Conservation (phyloP, 30 jellyfish, hydroid and myxozoan species). For the Clytia hemisphaerica region DNA sequence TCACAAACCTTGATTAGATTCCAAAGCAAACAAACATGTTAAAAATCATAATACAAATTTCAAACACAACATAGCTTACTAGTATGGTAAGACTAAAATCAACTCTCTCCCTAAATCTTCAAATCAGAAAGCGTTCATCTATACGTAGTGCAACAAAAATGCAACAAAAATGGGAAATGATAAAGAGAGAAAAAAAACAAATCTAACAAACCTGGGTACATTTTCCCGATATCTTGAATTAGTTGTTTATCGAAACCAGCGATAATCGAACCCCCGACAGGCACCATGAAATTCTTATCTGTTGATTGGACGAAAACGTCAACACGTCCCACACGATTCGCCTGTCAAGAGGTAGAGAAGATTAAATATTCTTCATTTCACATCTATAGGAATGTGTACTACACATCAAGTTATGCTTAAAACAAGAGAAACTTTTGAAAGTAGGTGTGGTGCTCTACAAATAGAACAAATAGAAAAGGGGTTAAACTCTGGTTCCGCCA, state of each 20-base stretch:
- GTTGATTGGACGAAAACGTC: conserved; percentile 93
- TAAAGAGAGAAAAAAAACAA: not conserved
- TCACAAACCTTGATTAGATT: too few relatives aligned
- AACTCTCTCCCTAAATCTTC: too few relatives aligned
- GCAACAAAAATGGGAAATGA: not conserved
- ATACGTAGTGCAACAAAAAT: too few relatives aligned
- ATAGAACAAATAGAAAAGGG: too few relatives aligned
- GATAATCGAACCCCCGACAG: conserved; percentile 94
- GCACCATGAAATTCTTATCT: conserved; percentile 95
- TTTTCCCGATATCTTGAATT: conserved; percentile 52
- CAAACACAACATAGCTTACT: too few relatives aligned
- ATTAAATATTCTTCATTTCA: not conserved
- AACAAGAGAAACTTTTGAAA: not conserved
- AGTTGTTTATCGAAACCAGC: conserved; percentile 64
- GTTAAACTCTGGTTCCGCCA: too few relatives aligned
- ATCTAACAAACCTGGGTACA: conserved; percentile 74
- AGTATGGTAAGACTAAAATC: too few relatives aligned
- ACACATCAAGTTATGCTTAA: not conserved
- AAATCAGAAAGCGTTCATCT: too few relatives aligned
- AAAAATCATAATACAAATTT: too few relatives aligned
- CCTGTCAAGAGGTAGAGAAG: conserved; percentile 37
- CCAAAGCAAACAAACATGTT: too few relatives aligned
- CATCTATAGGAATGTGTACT: not conserved
- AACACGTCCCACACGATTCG: conserved; percentile 65
- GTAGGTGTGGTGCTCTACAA: too few relatives aligned